Evolutionary conservation across 2,888 invertebrate genomes (phyloP).

Genomic region (Cerceris ruficornis): DNA sequence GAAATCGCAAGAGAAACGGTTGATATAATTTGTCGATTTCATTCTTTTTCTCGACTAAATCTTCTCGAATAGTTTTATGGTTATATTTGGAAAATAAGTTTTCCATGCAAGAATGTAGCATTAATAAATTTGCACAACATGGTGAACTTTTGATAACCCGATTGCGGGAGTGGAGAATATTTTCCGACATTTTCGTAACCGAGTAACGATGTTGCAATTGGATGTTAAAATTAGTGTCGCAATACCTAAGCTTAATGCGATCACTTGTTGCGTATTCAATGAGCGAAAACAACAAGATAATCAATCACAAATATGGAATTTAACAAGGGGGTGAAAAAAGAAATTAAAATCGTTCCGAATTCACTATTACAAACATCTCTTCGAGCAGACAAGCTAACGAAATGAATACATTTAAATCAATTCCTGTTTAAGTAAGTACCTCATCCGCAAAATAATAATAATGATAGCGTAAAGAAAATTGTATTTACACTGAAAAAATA

Average conservation of each 20-base stretch:
- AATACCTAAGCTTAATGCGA: slow-evolving; percentile 4
- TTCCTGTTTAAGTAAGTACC: too few species aligned
- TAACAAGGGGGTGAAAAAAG: neutral
- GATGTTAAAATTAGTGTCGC: slow-evolving; percentile 25
- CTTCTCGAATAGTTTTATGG: too few species aligned
- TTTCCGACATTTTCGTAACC: slow-evolving; percentile 26
- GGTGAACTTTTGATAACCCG: slow-evolving; percentile 3
- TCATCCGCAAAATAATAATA: too few species aligned
- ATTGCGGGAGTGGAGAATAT: slow-evolving; percentile 2
- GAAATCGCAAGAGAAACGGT: too few species aligned
- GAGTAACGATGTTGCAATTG: slow-evolving; percentile 25
- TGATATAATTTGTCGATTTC: too few species aligned
- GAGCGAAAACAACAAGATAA: slow-evolving; percentile 1
- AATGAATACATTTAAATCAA: too few species aligned
- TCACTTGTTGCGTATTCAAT: slow-evolving; percentile 1
- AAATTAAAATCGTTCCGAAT: too few species aligned
- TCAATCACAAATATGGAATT: neutral
- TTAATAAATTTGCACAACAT: neutral
- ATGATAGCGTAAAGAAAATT: too few species aligned
- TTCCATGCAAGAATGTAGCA: neutral
- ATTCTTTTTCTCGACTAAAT: too few species aligned
- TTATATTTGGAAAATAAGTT: neutral
- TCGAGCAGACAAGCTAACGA: too few species aligned
- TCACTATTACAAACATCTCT: too few species aligned
- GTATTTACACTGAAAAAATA: too few species aligned